Evolutionary conservation across 2,113 vertebrate genomes (phyloP).

Genomic region (Cavia aperea): DNA sequence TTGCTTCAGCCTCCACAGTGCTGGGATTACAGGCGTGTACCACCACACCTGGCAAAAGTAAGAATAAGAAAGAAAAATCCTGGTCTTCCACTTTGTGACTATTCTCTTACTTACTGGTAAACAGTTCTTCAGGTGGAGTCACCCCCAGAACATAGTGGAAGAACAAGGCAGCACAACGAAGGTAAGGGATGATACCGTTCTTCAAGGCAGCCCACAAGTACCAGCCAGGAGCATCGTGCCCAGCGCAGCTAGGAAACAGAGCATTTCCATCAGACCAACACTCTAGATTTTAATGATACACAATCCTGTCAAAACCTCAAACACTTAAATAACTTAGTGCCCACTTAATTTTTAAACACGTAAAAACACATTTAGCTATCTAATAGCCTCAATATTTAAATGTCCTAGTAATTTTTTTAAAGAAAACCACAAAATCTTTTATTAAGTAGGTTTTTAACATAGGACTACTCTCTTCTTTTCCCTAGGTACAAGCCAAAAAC

Average conservation of each 20-base stretch:
- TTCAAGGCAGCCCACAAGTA: conserved; percentile 85
- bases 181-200: conserved; percentile 87
- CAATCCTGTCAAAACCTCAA: neutral
- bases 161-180: conserved; percentile 91
- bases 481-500: neutral
- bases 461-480: conserved; percentile 1
- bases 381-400: neutral
- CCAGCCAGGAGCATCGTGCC: conserved; percentile 80
- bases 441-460: neutral
- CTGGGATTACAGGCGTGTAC: neutral
- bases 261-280: conserved; percentile 11
- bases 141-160: conserved; percentile 94
- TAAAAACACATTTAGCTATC: conserved; percentile 35
- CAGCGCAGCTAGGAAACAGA: conserved; percentile 75
- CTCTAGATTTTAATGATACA: conserved; percentile 19
- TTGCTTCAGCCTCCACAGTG: neutral
- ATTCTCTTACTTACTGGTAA: conserved; percentile 73
- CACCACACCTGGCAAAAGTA: neutral
- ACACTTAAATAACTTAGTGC: conserved; percentile 25
- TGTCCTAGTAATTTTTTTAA: conserved; percentile 10
- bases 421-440: conserved; percentile 15
- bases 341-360: conserved; percentile 40
- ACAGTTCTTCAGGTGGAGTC: conserved; percentile 89
- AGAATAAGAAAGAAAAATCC: neutral
- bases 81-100: neutral